Evolutionary conservation across 2,113 vertebrate species (phyloP), one percentile per base, ranked within the genome.

Genomic region (Spermophilus dauricus): DNA sequence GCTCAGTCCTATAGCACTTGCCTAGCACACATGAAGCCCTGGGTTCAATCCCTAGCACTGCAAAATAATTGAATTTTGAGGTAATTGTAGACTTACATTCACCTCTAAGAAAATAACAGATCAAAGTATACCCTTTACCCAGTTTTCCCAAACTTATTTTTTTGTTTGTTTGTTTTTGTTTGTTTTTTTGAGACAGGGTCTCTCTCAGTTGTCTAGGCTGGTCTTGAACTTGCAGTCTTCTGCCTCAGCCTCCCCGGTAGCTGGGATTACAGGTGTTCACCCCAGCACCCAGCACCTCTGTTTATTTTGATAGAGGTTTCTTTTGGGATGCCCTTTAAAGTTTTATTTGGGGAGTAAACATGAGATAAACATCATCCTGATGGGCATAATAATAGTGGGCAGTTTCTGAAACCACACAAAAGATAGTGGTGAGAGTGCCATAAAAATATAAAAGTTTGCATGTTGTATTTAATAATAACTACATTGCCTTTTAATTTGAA

Each of bases 121-220:
- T 45, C 13, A 28, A 45, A 51, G 12, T 87, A 32, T 75, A 72
- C 9, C 58, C 69, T 65, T 53, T 96, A 83, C 42, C 39, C 45
- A 45, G 24, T 94, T 91, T 95, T 69, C 45, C 80, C 78, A 67
- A 88, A 34, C 42, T 51, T 53, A 22, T 24, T 82, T 95, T 92
- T 75, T 58, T 45, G 8, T 45, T 45, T 45, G 45, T 82, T 95
- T 92, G 42, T 42, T 42, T 56, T 56, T 42, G 42, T 42, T 42
- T 42, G 42, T 82, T 95, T 92, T 63, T 91, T 63, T 63, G 61
- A 63, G 22, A 63, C 61, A 63, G 20, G 20, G 56, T 58, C 56
- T 58, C 22, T 58, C 56, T 58, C 22, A 58, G 56, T 24, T 58
- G 56, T 58, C 20, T 20, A 24, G 18, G 20, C 56, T 58, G 20